phyloP scores from a whole-genome alignment of 1,140 invertebrate species.

The Chironomus striatipennis region DNA sequence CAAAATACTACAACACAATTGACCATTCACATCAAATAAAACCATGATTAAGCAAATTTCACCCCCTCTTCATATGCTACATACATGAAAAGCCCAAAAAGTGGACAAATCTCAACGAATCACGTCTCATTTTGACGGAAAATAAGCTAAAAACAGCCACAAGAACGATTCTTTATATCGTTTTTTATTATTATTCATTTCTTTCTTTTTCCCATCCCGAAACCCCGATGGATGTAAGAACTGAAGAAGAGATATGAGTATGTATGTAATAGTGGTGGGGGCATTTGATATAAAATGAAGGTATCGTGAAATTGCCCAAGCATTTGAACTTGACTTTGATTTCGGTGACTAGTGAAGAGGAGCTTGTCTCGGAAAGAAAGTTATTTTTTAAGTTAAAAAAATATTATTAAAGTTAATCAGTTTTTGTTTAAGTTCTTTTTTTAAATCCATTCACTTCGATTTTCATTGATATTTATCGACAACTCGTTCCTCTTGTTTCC shows the following conservation, averaged over 20 bases:
- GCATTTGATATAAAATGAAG: not conserved
- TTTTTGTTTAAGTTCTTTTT: too few relatives aligned
- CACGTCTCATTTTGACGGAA: too few relatives aligned
- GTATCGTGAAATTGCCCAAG: slow-evolving; percentile 21
- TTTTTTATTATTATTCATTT: not conserved
- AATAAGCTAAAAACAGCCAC: not conserved
- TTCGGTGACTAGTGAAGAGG: slow-evolving; percentile 11
- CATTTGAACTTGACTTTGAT: slow-evolving; percentile 22
- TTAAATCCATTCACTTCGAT: too few relatives aligned
- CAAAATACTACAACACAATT: too few relatives aligned
- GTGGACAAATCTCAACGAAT: too few relatives aligned
- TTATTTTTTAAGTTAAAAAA: not conserved
- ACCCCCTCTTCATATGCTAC: too few relatives aligned
- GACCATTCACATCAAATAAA: too few relatives aligned
- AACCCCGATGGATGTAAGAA: not conserved
- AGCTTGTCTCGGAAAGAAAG: slow-evolving; percentile 1
- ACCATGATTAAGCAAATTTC: too few relatives aligned
- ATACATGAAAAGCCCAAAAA: too few relatives aligned
- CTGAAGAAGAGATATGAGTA: not conserved
- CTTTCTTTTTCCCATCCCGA: slow-evolving; percentile 12
- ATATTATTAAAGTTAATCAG: too few relatives aligned
- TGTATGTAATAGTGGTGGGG: slow-evolving; percentile 16
- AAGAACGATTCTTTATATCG: not conserved
- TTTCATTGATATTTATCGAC: not conserved
- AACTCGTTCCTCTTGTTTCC: slow-evolving; percentile 1